These are phyloP conservation scores for Eucera pruinosa DNA, from an alignment of 2,888 invertebrate genomes.

Conservation along the genomic window DNA sequence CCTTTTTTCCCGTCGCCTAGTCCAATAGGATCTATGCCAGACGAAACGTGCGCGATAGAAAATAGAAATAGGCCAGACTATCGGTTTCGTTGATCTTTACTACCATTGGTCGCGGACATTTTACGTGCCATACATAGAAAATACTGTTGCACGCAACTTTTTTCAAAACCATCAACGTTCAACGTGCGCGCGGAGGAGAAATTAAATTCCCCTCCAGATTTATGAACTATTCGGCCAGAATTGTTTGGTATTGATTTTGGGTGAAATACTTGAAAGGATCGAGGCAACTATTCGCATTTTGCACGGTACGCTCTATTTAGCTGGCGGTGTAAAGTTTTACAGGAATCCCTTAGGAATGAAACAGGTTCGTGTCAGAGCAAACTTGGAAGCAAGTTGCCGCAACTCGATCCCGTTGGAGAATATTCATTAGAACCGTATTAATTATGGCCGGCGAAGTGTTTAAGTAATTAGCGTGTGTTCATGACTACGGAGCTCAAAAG, in stretches of 20 bases:
- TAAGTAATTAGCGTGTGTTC: conserved; percentile 55
- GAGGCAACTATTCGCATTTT: background rate
- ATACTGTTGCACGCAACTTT: background rate
- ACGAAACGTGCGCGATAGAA: conserved; percentile 8
- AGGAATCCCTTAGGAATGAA: conserved; percentile 42
- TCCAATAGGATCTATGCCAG: conserved; percentile 14
- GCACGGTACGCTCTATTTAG: conserved; percentile 6
- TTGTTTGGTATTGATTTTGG: background rate
- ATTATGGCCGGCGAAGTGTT: conserved; percentile 61
- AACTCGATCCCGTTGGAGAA: conserved; percentile 59
- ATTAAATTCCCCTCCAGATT: background rate
- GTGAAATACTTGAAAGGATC: background rate
- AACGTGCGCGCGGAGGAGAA: background rate
- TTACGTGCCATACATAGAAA: conserved; percentile 1
- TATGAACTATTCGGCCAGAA: background rate
- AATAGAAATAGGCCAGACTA: conserved; percentile 15
- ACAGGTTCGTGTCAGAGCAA: conserved; percentile 48
- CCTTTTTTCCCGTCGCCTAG: conserved; percentile 4
- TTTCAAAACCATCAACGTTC: background rate
- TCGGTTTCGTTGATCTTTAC: conserved; percentile 9
- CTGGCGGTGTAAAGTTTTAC: conserved; percentile 28
- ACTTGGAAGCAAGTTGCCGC: conserved; percentile 56
- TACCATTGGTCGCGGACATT: background rate
- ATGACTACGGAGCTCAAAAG: conserved; percentile 1
- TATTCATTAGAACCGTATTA: conserved; percentile 61